Evolutionary conservation across 2,888 invertebrate genomes (phyloP).

Genomic region (Altica lythri): DNA sequence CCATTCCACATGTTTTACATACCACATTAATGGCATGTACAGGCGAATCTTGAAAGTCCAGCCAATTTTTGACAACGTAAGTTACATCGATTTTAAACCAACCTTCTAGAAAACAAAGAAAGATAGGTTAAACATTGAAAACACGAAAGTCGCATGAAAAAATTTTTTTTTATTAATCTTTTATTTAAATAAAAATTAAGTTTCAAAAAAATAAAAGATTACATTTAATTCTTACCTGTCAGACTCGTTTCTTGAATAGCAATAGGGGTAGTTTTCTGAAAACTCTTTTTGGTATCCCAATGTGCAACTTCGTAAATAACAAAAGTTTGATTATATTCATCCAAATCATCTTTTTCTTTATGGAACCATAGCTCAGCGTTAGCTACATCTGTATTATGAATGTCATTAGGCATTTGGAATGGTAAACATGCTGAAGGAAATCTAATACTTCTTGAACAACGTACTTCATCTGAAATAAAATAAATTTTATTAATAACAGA

Average conservation of each 20-base stretch:
- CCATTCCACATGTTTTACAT: conserved; percentile 75
- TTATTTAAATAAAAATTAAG: too few species aligned
- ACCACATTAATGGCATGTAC: conserved; percentile 76
- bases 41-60: conserved; percentile 68
- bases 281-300: conserved; percentile 71
- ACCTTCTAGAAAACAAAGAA: too few species aligned
- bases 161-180: too few species aligned
- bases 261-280: conserved; percentile 77
- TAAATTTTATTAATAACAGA: neutral
- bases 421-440: conserved; percentile 75
- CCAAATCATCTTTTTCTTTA: conserved; percentile 68
- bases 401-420: conserved; percentile 76
- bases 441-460: conserved; percentile 59
- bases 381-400: conserved; percentile 74
- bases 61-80: conserved; percentile 77
- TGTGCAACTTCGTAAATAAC: conserved; percentile 75
- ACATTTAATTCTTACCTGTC: conserved; percentile 59
- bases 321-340: conserved; percentile 74
- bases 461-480: conserved; percentile 57
- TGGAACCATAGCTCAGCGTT: conserved; percentile 83
- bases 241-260: conserved; percentile 78
- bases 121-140: too few species aligned
- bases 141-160: neutral
- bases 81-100: conserved; percentile 82
- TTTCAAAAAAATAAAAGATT: too few species aligned